These are phyloP conservation scores for Potorous gilbertii DNA, from an alignment of 2,797 vertebrate species.

Conservation along the genomic window DNA sequence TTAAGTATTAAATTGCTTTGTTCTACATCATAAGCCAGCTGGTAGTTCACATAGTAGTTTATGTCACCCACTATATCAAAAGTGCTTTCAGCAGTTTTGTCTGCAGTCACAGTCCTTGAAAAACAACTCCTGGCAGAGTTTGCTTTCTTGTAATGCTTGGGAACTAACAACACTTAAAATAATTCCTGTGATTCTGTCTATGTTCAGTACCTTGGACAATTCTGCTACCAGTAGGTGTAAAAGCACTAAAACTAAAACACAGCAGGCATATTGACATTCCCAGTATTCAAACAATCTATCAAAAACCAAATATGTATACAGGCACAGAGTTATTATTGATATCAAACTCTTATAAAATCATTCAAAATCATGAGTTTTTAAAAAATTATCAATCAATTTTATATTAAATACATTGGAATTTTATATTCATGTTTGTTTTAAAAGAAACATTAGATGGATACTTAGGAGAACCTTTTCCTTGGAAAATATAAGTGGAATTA, in stretches of 20 bases:
- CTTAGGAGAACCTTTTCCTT: background rate
- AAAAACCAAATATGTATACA: background rate
- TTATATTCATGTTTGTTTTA: background rate
- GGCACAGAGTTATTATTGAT: background rate
- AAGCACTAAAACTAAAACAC: background rate
- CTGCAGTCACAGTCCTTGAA: background rate
- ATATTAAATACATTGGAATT: background rate
- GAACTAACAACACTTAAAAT: background rate
- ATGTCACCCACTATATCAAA: background rate
- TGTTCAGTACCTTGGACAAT: background rate
- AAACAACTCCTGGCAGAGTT: background rate
- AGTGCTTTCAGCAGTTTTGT: background rate
- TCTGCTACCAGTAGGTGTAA: background rate
- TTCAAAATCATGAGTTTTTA: background rate
- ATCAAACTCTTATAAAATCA: background rate
- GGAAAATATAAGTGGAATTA: background rate
- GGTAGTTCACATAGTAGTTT: slow-evolving; percentile 6
- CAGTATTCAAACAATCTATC: background rate
- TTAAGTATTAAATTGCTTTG: slow-evolving; percentile 23
- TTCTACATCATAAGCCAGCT: slow-evolving; percentile 7
- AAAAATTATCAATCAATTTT: background rate
- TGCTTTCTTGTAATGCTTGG: background rate
- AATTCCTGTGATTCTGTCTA: background rate
- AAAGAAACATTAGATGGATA: background rate
- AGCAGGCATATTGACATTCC: background rate